Evolutionary conservation across 2,888 invertebrate genomes (phyloP).

Genomic region (Dryadula phaetusa): DNA sequence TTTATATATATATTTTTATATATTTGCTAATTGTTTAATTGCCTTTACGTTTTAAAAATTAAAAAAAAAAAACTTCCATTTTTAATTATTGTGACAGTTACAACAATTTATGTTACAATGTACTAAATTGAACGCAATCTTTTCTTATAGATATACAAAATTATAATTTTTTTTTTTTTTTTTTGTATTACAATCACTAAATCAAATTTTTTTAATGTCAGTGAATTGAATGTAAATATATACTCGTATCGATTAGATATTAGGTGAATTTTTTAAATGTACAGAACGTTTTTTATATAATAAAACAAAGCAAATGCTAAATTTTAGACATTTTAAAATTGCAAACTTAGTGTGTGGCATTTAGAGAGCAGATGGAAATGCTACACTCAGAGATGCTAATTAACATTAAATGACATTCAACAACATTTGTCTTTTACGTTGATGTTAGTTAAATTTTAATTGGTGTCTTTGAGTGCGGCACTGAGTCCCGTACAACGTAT

Average conservation of each 20-base stretch:
- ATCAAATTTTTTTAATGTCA: no score
- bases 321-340: background rate
- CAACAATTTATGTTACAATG: no score
- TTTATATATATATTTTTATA: background rate
- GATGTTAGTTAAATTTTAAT: background rate
- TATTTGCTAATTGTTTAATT: background rate
- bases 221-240: constrained; percentile 42
- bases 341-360: constrained; percentile 6
- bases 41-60: no score
- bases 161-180: no score
- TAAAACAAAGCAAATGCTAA: constrained; percentile 1
- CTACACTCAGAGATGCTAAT: background rate
- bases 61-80: no score
- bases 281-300: constrained; percentile 24
- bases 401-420: background rate
- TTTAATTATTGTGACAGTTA: no score
- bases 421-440: background rate
- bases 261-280: constrained; percentile 17
- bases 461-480: background rate
- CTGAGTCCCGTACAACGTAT: background rate
- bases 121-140: no score
- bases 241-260: constrained; percentile 18
- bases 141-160: no score
- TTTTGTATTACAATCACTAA: no score
- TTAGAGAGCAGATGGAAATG: background rate